These are phyloP conservation scores for Leptinotarsa texana DNA, from an alignment of 1,140 invertebrate species.

Conservation along the genomic window DNA sequence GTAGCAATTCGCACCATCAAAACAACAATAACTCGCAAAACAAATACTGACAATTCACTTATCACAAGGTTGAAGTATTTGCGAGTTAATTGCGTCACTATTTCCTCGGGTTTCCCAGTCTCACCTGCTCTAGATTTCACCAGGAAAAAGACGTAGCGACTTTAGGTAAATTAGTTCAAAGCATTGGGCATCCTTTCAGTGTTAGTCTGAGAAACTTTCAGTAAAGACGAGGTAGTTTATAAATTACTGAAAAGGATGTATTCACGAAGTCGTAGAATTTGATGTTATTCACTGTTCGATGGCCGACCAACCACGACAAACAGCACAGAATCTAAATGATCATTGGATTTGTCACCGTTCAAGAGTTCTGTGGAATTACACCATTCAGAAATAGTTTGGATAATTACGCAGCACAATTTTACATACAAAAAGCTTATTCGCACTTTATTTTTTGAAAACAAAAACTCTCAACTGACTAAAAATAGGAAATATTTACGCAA, in stretches of 20 bases:
- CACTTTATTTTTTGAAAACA: too few relatives aligned
- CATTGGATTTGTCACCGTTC: not conserved
- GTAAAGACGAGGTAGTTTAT: conserved; percentile 39
- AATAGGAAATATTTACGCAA: too few relatives aligned
- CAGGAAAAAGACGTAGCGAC: not conserved
- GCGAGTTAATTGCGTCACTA: conserved; percentile 47
- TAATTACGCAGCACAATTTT: conserved; percentile 10
- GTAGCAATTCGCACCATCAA: not conserved
- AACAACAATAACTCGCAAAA: conserved; percentile 1
- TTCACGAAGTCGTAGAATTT: conserved; percentile 53
- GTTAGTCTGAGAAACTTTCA: conserved; percentile 38
- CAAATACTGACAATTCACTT: conserved; percentile 25
- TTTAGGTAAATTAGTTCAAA: conserved; percentile 25
- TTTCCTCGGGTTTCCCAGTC: conserved; percentile 43
- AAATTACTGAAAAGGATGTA: conserved; percentile 47
- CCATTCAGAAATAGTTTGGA: not conserved
- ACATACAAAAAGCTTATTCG: not conserved
- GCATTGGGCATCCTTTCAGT: conserved; percentile 31
- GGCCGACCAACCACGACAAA: conserved; percentile 53
- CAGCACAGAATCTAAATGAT: conserved; percentile 34
- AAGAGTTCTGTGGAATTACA: not conserved
- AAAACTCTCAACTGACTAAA: too few relatives aligned
- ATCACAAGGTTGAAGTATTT: conserved; percentile 33
- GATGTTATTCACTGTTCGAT: conserved; percentile 55
- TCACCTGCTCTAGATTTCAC: conserved; percentile 14